These are phyloP conservation scores for Esperia sulphurella DNA, from an alignment of 2,888 invertebrate genomes.

Conservation along the genomic window DNA sequence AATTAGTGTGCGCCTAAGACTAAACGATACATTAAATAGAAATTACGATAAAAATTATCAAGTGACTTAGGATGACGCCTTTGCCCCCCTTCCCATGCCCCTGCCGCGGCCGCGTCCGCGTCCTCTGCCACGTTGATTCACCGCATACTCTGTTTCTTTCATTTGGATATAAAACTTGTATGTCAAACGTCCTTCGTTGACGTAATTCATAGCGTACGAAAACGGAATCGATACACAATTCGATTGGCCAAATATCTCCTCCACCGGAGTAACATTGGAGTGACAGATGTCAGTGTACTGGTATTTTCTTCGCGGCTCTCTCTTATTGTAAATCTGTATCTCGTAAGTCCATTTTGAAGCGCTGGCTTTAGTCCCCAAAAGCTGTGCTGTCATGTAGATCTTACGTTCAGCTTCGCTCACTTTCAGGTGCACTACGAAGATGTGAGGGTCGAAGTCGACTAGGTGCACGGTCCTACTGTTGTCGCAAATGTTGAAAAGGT, in stretches of 20 bases:
- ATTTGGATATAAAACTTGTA: slow-evolving; percentile 36
- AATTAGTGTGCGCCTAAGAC: too few species aligned
- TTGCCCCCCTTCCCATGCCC: slow-evolving; percentile 1
- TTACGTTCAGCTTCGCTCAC: slow-evolving; percentile 25
- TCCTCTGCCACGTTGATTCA: slow-evolving; percentile 5
- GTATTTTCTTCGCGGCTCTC: slow-evolving; percentile 43
- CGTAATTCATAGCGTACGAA: slow-evolving; percentile 24
- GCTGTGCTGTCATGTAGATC: slow-evolving; percentile 46
- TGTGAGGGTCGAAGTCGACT: slow-evolving; percentile 33
- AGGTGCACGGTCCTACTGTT: slow-evolving; percentile 33
- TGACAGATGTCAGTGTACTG: slow-evolving; percentile 36
- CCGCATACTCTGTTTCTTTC: slow-evolving; percentile 13
- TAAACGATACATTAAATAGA: not conserved
- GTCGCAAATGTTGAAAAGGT: slow-evolving; percentile 24
- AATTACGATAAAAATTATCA: not conserved
- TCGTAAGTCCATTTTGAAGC: slow-evolving; percentile 59
- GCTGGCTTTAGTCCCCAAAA: slow-evolving; percentile 24
- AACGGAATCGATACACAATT: slow-evolving; percentile 40
- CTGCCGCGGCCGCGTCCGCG: slow-evolving; percentile 8
- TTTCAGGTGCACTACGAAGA: slow-evolving; percentile 48
- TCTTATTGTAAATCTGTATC: slow-evolving; percentile 56
- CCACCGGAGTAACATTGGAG: slow-evolving; percentile 24
- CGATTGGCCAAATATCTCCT: slow-evolving; percentile 28
- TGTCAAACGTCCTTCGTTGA: slow-evolving; percentile 19
- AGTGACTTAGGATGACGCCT: not conserved